phyloP scores from a whole-genome alignment of 2,888 invertebrate genomes.

The Melieria crassipennis region DNA sequence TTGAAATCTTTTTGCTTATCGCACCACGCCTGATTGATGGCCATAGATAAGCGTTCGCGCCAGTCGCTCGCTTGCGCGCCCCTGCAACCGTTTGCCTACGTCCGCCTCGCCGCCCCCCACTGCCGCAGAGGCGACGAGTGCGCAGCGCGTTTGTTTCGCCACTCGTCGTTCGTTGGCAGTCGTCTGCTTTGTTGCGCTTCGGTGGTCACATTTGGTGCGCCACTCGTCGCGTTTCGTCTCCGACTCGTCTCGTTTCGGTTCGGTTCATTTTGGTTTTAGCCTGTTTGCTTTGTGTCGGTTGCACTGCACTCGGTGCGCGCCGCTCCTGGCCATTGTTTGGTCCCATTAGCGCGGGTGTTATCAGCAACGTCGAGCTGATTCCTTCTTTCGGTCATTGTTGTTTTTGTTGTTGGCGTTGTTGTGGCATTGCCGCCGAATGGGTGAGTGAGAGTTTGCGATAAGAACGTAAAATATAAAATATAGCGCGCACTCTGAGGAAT shows the following conservation, averaged over 20 bases:
- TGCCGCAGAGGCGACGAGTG: not conserved
- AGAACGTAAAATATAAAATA: conserved; percentile 66
- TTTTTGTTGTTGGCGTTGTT: conserved; percentile 32
- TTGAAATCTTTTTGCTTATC: conserved; percentile 67
- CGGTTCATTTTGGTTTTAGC: conserved; percentile 20
- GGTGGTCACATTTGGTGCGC: not conserved
- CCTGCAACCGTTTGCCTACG: conserved; percentile 15
- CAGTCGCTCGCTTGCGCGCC: conserved; percentile 45
- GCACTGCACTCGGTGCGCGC: conserved; percentile 44
- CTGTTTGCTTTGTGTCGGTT: conserved; percentile 18
- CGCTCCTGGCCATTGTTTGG: conserved; percentile 60
- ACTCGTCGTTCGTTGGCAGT: conserved; percentile 15
- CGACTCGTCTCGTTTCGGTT: not conserved
- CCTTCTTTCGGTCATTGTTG: conserved; percentile 39
- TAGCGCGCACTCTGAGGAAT: conserved; percentile 61
- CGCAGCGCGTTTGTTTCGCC: not conserved
- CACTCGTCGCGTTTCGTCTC: not conserved
- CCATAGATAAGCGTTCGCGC: conserved; percentile 63
- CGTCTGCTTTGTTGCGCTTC: not conserved
- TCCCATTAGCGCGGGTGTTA: conserved; percentile 64
- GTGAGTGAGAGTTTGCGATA: conserved; percentile 62
- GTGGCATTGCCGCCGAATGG: conserved; percentile 31
- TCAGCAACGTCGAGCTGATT: conserved; percentile 58
- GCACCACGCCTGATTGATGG: conserved; percentile 66
- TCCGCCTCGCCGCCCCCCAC: not conserved